Base-by-base conservation (phyloP, 2,888 invertebrate species). In the Spisula solida region DNA sequence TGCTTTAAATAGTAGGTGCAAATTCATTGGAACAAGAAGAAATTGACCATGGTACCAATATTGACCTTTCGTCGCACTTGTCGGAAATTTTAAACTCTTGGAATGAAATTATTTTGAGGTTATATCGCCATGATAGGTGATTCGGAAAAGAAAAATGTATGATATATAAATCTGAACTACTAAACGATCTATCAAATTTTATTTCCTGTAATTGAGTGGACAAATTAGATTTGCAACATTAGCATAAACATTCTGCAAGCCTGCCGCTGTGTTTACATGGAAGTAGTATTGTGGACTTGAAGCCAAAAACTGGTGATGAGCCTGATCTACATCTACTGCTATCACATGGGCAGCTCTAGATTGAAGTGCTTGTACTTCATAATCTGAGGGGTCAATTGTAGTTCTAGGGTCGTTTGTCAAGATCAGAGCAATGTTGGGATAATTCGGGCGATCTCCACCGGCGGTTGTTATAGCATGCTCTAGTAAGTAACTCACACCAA, bases 361-460 rank as follows among this genome's bases (percentile, higher is more conserved):
- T 8, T 66, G 60, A 10, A 66, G 60, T 66, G 20, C 60, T 25
- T 25, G 75, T 75, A 25, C 31, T 1, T 31, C 4, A 8, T 20
- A 18, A 8, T 20, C 41, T 8, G 41, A 5, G 41, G 41, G 41
- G 41, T 41, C 41, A 8, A 41, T 41, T 5, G 41, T 41, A 5
- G 41, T 41, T 5, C 41, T 2, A 41, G 41, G 41, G 41, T 41
- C 82, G 14, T 82, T 56, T 29, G 82, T 56, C 31, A 82, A n/a
- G 16, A 82, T 82, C 2, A 82, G 56, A 2, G 56, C n/a, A 20
- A 82, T 31, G 31, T 82, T 82, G 1, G 55, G 55, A 12, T 55
- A 55, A 51, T 82, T 2, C n/a, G 82, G 82, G 14, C 82, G 48
- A 60, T 82, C 82, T 31, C 82, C 82, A 0, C 56, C 82, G 14